phyloP scores from a whole-genome alignment of 2,797 vertebrate species.

The Phataginus tetradactyla region DNA sequence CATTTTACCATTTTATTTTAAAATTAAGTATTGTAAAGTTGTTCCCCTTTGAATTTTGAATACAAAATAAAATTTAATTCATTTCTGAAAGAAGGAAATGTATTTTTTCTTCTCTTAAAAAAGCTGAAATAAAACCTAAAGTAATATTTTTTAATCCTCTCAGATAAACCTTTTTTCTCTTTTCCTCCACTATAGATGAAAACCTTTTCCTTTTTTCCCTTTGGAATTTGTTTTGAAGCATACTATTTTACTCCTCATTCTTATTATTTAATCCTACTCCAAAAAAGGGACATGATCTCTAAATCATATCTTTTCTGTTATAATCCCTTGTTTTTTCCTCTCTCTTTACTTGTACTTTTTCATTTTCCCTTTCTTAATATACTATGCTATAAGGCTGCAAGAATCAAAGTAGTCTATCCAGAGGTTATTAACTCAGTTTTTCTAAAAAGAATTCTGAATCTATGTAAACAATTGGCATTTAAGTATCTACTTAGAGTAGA shows the following conservation, averaged over 20 bases:
- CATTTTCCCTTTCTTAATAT: slow-evolving; percentile 34
- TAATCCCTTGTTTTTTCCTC: neutral
- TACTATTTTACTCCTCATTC: neutral
- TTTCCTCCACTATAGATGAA: neutral
- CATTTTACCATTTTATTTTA: neutral
- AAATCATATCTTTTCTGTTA: slow-evolving; percentile 7
- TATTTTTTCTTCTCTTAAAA: neutral
- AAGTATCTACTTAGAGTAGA: neutral
- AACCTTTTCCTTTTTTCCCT: neutral
- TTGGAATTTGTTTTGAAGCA: slow-evolving; percentile 1
- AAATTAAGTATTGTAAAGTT: slow-evolving; percentile 1
- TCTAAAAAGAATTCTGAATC: neutral
- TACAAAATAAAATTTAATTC: slow-evolving; percentile 21
- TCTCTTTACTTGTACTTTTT: neutral
- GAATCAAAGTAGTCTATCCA: neutral
- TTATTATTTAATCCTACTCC: neutral
- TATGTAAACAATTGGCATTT: slow-evolving; percentile 33
- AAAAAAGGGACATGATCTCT: neutral
- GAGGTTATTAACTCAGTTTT: slow-evolving; percentile 33
- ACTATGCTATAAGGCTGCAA: neutral
- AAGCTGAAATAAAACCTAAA: slow-evolving; percentile 34
- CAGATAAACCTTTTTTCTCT: neutral
- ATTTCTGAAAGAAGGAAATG: neutral
- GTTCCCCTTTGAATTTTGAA: neutral
- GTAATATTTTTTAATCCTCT: slow-evolving; percentile 1